Percentiles rank a stretch among this genome's conserved stretches.
Evolutionary conservation across 2,797 vertebrate genomes (phyloP).

Genomic region (Dermochelys coriacea): DNA sequence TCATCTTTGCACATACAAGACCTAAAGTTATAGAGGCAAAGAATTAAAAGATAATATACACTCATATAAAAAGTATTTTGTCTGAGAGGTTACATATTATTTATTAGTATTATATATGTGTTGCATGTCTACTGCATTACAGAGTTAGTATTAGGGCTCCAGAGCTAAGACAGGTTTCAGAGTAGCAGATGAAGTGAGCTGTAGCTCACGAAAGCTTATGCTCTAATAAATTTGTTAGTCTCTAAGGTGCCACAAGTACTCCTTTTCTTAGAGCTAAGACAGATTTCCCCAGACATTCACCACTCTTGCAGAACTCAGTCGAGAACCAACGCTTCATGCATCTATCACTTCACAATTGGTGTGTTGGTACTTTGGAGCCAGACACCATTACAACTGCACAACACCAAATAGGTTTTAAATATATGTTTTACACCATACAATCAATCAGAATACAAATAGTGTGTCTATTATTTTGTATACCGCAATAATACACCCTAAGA

Average conservation of each 20-base stretch:
- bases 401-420: slow-evolving; percentile 57
- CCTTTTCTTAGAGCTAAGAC: not conserved
- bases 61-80: not conserved
- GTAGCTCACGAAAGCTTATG: too few relatives aligned
- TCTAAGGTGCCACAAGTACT: too few relatives aligned
- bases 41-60: not conserved
- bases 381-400: slow-evolving; percentile 25
- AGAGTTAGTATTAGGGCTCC: not conserved
- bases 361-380: slow-evolving; percentile 24
- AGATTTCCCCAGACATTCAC: not conserved
- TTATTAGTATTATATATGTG: not conserved
- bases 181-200: too few relatives aligned
- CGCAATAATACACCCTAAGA: not conserved
- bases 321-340: not conserved
- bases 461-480: not conserved
- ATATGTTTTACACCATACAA: slow-evolving; percentile 65
- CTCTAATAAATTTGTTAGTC: too few relatives aligned
- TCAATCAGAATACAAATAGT: slow-evolving; percentile 31
- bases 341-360: slow-evolving; percentile 14
- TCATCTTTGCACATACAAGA: not conserved
- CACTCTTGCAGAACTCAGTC: not conserved
- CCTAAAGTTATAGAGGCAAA: fast-evolving
- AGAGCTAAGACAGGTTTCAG: not conserved
- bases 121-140: not conserved
- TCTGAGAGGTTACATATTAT: not conserved